Percentiles rank a stretch among this genome's conserved stretches.
Evolutionary conservation across 2,888 invertebrate genomes (phyloP).

Genomic region (Linyphia triangularis): DNA sequence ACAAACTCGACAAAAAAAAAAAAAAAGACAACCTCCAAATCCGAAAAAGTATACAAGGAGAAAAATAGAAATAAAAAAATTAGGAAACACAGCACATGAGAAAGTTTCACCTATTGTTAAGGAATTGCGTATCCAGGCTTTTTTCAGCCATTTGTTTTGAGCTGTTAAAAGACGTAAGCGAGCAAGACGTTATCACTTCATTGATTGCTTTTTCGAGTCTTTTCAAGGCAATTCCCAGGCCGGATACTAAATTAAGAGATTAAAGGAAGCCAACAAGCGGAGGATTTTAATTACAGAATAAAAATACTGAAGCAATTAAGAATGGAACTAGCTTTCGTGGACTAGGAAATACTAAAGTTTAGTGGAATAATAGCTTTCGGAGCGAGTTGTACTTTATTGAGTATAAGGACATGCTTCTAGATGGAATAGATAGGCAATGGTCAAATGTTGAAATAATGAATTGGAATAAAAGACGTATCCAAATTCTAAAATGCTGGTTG

Average conservation of each 20-base stretch:
- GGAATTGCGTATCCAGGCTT: neutral
- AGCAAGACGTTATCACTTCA: neutral
- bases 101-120: neutral
- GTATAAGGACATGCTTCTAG: no score
- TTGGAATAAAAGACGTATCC: no score
- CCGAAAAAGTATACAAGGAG: neutral
- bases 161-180: neutral
- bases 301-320: neutral
- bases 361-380: no score
- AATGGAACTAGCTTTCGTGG: neutral
- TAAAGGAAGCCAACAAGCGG: neutral
- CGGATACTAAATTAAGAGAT: constrained; percentile 10
- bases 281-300: neutral
- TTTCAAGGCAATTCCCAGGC: neutral
- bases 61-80: neutral
- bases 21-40: no score
- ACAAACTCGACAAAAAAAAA: neutral
- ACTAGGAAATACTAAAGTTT: neutral
- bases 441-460: neutral
- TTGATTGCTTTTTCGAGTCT: neutral
- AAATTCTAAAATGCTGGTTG: no score
- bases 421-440: neutral
- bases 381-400: no score
- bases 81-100: neutral
- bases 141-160: neutral